These are phyloP conservation scores for Caenorhabditis sinica DNA, from an alignment of 2,888 invertebrate genomes.

Conservation along the genomic window DNA sequence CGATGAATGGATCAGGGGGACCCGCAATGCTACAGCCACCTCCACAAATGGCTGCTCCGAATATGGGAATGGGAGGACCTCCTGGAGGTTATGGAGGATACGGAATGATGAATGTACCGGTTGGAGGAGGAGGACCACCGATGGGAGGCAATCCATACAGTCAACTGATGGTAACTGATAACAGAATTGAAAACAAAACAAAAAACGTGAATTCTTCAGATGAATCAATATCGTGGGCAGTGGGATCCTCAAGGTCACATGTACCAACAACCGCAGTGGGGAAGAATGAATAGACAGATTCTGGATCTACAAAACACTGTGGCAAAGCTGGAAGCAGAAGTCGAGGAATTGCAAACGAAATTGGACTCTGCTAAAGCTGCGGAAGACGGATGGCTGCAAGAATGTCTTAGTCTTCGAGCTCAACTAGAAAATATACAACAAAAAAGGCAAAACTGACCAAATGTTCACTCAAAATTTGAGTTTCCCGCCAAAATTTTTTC, in stretches of 20 bases:
- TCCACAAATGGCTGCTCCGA: constrained; percentile 71
- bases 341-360: constrained; percentile 74
- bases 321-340: constrained; percentile 74
- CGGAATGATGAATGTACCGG: constrained; percentile 58
- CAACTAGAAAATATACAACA: too few relatives aligned
- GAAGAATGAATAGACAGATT: constrained; percentile 68
- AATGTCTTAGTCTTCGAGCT: too few relatives aligned
- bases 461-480: too few relatives aligned
- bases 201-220: constrained; percentile 18
- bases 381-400: too few relatives aligned
- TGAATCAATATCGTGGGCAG: constrained; percentile 42
- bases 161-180: constrained; percentile 37
- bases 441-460: too few relatives aligned
- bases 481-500: background rate
- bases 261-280: constrained; percentile 59
- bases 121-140: constrained; percentile 37
- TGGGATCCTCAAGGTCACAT: constrained; percentile 66
- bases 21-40: constrained; percentile 80
- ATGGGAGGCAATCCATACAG: constrained; percentile 42
- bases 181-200: background rate
- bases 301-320: constrained; percentile 73
- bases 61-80: constrained; percentile 49
- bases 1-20: constrained; percentile 45
- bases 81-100: constrained; percentile 37
- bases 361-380: too few relatives aligned